These are phyloP conservation scores for Antechinus flavipes DNA, from an alignment of 2,113 vertebrate genomes.

Conservation along the genomic window DNA sequence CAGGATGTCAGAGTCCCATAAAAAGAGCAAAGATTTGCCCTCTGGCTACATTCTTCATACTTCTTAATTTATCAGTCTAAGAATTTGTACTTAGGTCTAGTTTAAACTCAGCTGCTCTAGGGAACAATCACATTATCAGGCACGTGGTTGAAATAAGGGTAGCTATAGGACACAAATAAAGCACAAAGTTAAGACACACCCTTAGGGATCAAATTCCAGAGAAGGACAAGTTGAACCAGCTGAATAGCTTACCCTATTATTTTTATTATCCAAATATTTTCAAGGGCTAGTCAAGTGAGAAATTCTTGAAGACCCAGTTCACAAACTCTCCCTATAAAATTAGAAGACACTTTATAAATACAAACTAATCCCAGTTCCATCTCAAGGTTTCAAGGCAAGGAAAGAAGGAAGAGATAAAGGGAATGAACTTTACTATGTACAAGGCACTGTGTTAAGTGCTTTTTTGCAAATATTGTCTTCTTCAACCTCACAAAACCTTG, in stretches of 20 bases:
- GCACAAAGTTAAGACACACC: slow-evolving; percentile 49
- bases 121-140: slow-evolving; percentile 54
- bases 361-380: slow-evolving; percentile 39
- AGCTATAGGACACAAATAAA: slow-evolving; percentile 42
- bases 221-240: neutral
- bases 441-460: neutral
- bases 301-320: slow-evolving; percentile 45
- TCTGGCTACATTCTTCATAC: slow-evolving; percentile 15
- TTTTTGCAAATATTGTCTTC: neutral
- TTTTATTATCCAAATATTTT: slow-evolving; percentile 50
- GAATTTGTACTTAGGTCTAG: slow-evolving; percentile 43
- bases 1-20: neutral
- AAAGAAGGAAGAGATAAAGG: neutral
- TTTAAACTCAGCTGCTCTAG: slow-evolving; percentile 53
- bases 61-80: slow-evolving; percentile 52
- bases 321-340: neutral
- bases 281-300: neutral
- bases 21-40: slow-evolving; percentile 42
- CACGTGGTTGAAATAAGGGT: slow-evolving; percentile 46
- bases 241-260: slow-evolving; percentile 18
- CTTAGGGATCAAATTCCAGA: neutral
- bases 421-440: neutral
- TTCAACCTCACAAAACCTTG: neutral
- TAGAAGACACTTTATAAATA: slow-evolving; percentile 32
- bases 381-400: slow-evolving; percentile 22